phyloP scores from a whole-genome alignment of 92 coral and sea anemone species.

The Phenganax stokvisi region DNA sequence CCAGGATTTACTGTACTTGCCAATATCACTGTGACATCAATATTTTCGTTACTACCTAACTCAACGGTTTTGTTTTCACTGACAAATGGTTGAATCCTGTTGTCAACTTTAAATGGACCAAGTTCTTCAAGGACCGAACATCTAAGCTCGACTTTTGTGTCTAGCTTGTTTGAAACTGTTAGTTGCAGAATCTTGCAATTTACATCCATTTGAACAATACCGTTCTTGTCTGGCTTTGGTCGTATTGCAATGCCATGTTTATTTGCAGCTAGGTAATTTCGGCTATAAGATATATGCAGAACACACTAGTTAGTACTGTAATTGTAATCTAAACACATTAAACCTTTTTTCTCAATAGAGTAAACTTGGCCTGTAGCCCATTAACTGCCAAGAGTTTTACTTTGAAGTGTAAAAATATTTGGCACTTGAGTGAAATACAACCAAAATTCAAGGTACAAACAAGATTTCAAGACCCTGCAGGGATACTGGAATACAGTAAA shows the following conservation, averaged over 20 bases:
- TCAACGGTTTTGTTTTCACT: constrained; percentile 6
- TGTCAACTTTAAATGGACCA: neutral
- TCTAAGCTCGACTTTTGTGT: neutral
- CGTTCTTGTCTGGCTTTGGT: constrained; percentile 8
- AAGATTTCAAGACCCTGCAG: no score
- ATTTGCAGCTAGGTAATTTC: neutral
- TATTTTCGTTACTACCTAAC: neutral
- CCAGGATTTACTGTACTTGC: constrained; percentile 16
- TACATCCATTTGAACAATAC: constrained; percentile 17
- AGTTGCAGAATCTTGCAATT: constrained; percentile 10
- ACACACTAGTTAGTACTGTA: neutral
- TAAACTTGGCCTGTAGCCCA: no score
- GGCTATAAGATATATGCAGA: neutral
- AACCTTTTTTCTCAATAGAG: no score
- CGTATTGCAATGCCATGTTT: neutral
- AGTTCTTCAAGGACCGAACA: constrained; percentile 6
- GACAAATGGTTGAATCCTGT: neutral
- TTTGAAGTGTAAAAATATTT: no score
- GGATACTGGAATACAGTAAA: no score
- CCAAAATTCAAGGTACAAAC: no score
- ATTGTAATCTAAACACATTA: no score
- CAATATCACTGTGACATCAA: constrained; percentile 6
- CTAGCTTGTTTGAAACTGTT: neutral
- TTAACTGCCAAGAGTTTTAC: no score
- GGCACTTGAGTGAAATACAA: no score